Base-by-base conservation (phyloP, 2,888 invertebrate genomes). In the Neoascia interrupta region DNA sequence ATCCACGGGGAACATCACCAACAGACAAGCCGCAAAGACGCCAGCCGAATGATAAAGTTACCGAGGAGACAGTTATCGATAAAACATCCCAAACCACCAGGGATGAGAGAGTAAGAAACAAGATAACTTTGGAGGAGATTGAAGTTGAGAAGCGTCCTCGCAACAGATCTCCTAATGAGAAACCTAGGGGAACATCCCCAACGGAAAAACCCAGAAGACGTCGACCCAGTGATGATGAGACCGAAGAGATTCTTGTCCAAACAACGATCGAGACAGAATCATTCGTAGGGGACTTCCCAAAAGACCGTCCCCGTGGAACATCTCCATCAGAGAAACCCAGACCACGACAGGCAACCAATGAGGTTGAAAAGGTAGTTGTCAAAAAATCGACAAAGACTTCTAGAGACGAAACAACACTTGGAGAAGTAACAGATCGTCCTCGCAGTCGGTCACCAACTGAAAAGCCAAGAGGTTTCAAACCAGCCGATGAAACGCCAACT, bases 401-500 rank as follows among this genome's bases (percentile, higher is more conserved):
- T 1, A 28, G 3, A n/a, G n/a, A n/a, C n/a, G 21, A 15, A 26
- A 41, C 10, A 3, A 43, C 45, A 16, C 43, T 28, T 8, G 5
- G 36, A 1, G 15, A 36, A 10, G 23, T 36, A 6, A 19, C 19
- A 13, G 23, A 18, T 11, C 11, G 19, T 16, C 60, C 66, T 21
- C 58, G 51, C 3, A 31, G 21, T 11, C 26, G 2, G 3, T 66
- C 66, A 23, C 73, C 73, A 36, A 53, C 11, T 3, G 66, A 56
- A 19, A 72, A 72, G 10, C 54, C 54, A 5, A 56, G 51, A 2
- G 21, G 28, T 34, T 6, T 19, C 5, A 13, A 21, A 21, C 36
- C 36, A 34, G 28, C 13, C n/a, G 47, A 54, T 39, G 16, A 5
- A 43, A 58, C 36, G 28, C 16, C 15, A n/a, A 43, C 53, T 4